These are phyloP conservation scores for Coelinius sp. DNA, from an alignment of 2,888 invertebrate genomes.

Conservation along the genomic window DNA sequence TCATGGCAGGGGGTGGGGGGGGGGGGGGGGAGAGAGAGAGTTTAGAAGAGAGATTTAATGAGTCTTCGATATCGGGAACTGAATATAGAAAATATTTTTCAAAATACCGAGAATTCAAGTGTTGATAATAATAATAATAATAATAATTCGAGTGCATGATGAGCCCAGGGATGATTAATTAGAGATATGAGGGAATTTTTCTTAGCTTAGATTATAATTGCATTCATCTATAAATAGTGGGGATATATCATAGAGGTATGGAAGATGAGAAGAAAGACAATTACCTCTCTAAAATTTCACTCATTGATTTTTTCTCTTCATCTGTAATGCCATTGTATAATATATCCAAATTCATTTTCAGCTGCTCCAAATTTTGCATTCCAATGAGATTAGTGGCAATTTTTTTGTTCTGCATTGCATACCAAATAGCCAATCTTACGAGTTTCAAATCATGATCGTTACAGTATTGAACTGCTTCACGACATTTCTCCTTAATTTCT, in stretches of 20 bases:
- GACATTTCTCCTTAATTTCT: conserved; percentile 76
- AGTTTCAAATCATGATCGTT: conserved; percentile 77
- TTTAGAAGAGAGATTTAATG: conserved; percentile 56
- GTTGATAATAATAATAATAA: conserved; percentile 19
- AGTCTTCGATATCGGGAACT: conserved; percentile 59
- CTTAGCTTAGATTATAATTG: background rate
- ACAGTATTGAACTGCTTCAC: conserved; percentile 77
- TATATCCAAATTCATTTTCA: conserved; percentile 78
- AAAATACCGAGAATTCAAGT: conserved; percentile 38
- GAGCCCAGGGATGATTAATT: conserved; percentile 25
- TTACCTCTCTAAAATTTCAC: conserved; percentile 77
- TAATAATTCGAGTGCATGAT: conserved; percentile 7
- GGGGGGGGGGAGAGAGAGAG: conserved; percentile 37
- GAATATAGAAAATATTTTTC: conserved; percentile 46
- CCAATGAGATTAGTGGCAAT: conserved; percentile 83
- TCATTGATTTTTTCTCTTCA: conserved; percentile 77
- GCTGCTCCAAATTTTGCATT: conserved; percentile 78
- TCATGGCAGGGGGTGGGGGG: conserved; percentile 36
- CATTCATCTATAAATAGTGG: background rate
- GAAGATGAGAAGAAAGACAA: conserved; percentile 43
- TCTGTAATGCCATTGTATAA: conserved; percentile 77
- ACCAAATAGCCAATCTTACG: conserved; percentile 81
- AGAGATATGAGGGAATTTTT: conserved; percentile 17
- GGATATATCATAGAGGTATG: background rate
- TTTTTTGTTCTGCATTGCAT: conserved; percentile 75